Evolutionary conservation across 2,888 invertebrate species (phyloP).

Genomic region (Ochropacha duplaris): DNA sequence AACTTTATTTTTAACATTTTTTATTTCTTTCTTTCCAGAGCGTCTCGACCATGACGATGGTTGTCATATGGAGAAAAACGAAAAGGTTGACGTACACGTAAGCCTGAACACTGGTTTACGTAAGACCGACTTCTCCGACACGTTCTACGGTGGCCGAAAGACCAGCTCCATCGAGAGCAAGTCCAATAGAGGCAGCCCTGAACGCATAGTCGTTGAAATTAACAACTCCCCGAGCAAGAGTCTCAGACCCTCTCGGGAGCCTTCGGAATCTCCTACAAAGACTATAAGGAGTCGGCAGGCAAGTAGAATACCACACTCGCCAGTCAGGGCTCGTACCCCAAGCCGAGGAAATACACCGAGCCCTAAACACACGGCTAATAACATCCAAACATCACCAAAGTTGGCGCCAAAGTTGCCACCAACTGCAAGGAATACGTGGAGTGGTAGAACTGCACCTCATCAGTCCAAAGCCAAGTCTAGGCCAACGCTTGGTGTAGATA

Average conservation of each 20-base stretch:
- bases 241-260: slow-evolving; percentile 63
- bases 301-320: slow-evolving; percentile 74
- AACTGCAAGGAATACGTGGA: slow-evolving; percentile 88
- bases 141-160: slow-evolving; percentile 83
- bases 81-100: slow-evolving; percentile 82
- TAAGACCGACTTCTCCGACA: slow-evolving; percentile 86
- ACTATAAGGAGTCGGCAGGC: slow-evolving; percentile 69
- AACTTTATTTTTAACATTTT: not conserved
- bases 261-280: slow-evolving; percentile 64
- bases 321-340: slow-evolving; percentile 63
- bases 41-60: slow-evolving; percentile 84
- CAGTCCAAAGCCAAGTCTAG: slow-evolving; percentile 66
- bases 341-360: slow-evolving; percentile 74
- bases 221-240: slow-evolving; percentile 75
- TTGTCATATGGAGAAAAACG: slow-evolving; percentile 66
- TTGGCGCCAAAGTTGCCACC: slow-evolving; percentile 68
- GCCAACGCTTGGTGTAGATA: slow-evolving; percentile 68
- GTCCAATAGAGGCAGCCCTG: slow-evolving; percentile 68
- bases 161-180: slow-evolving; percentile 65
- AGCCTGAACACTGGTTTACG: slow-evolving; percentile 87
- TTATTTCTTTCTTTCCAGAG: slow-evolving; percentile 71
- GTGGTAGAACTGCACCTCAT: slow-evolving; percentile 82
- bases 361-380: slow-evolving; percentile 62
- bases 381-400: slow-evolving; percentile 71
- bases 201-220: slow-evolving; percentile 66